Evolutionary conservation across 2,888 invertebrate genomes (phyloP), one percentile per base, ranked within the genome.

Genomic region (Eucera pruinosa): DNA sequence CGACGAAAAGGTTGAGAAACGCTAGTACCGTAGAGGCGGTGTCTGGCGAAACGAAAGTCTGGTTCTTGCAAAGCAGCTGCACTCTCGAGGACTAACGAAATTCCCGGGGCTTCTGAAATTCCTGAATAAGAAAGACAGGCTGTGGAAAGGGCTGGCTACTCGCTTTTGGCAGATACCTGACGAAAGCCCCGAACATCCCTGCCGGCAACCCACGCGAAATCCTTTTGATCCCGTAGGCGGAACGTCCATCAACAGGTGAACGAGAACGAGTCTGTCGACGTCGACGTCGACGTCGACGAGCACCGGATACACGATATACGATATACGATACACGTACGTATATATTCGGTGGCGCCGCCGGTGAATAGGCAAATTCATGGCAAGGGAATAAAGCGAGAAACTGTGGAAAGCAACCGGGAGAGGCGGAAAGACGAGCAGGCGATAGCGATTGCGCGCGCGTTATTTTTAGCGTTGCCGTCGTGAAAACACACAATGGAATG

Each of bases 241-340:
- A 87, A 86, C 84, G 83, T 87, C 81, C 85, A 90, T 90, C 90
- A 90, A 90, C 90, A 90, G 90, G 90, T 90, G 90, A 89, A 88
- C 85, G 81, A 88, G 83, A n/a, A n/a, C n/a, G n/a, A n/a, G 81
- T 36, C 36, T 72, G 75, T n/a, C n/a, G n/a, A n/a, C n/a, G n/a
- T n/a, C n/a, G n/a, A n/a, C n/a, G n/a, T n/a, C n/a, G n/a, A n/a
- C n/a, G 77, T 80, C 77, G 78, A 73, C 72, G 50, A 78, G 74
- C 75, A 83, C n/a, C n/a, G n/a, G 80, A 81, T 80, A 84, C 80
- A 78, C 82, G 74, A n/a, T n/a, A n/a, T n/a, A n/a, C n/a, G n/a
- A n/a, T n/a, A 27, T 30, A 43, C 7, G 13, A 27, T 25, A 18
- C 5, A n/a, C n/a, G n/a, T n/a, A n/a, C n/a, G n/a, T n/a, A 18